A percentile compares a stretch with the other conserved stretches of the same genome.
These are phyloP conservation scores for Notospermus geniculatus DNA, from an alignment of 1,140 invertebrate genomes.

Conservation along the genomic window DNA sequence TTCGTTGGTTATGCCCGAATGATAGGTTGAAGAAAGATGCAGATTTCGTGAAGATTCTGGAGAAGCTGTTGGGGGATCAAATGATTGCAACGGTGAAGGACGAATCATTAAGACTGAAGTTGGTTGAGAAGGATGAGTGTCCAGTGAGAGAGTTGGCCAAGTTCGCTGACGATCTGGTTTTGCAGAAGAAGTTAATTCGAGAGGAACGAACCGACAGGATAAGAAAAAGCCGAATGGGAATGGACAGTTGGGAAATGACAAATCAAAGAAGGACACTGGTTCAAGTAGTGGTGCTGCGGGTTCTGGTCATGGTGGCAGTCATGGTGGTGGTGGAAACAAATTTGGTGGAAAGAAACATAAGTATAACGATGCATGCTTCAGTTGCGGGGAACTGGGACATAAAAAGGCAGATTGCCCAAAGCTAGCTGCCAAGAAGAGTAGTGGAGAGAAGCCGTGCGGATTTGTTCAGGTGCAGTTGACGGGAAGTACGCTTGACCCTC, in stretches of 20 bases:
- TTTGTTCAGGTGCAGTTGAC: not conserved
- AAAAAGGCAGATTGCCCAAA: not conserved
- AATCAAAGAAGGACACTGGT: too few species aligned
- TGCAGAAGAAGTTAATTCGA: too few species aligned
- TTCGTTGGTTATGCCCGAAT: not conserved
- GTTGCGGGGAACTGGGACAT: not conserved
- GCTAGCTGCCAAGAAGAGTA: too few species aligned
- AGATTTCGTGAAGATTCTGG: not conserved
- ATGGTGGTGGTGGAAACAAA: too few species aligned
- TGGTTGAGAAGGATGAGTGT: not conserved
- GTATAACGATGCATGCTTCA: not conserved
- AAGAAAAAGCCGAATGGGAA: too few species aligned
- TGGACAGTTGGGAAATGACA: too few species aligned
- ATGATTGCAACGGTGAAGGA: not conserved
- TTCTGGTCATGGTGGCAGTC: too few species aligned
- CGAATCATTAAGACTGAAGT: conserved; percentile 1
- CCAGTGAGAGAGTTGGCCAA: not conserved
- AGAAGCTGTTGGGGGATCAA: not conserved
- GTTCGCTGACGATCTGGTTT: conserved; percentile 6
- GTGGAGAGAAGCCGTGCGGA: not conserved
- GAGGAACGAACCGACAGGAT: too few species aligned
- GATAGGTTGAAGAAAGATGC: not conserved
- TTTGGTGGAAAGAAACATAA: too few species aligned
- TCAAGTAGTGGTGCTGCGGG: too few species aligned
- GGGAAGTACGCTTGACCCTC: not conserved